Base-by-base conservation (phyloP, 1,140 invertebrate genomes). In the Heliconius congener region DNA sequence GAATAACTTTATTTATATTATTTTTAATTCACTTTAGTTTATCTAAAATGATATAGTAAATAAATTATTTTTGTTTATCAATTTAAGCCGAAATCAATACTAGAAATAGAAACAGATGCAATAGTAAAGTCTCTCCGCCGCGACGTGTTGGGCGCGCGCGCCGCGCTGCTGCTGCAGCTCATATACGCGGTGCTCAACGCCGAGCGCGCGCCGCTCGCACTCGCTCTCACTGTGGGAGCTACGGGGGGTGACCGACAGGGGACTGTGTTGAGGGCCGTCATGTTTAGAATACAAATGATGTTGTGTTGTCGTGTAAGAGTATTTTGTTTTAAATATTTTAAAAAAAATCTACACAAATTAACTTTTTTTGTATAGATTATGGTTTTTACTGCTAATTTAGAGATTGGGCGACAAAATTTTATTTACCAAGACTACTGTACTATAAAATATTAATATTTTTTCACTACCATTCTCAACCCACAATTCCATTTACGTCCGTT, bases 241-340 rank as follows among this genome's bases (percentile, higher is more conserved):
- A 16, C 50, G 78, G 9, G 23, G 16, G 18, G 11, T 6, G 74
- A 37, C 23, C 84, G 84, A 75, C 88, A 90, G 66, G 89, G 84
- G 76, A 84, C 82, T 37, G 90, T 88, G 27, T 76, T 94, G 34
- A 87, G 91, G 76, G 90, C 90, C 11, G 76, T 94, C 27, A 92
- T 94, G 92, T 91, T 94, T 77, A 87, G 93, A 71, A 84, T 93
- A 42, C 93, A 94, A 46, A 57, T 89, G 60, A 91, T 90, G 84
- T 76, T 94, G 66, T 94, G 92, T 78, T 88, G 89, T 77, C 87
- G 86, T 86, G 93, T 93, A 73, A 87, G 91, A 37, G 34, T 6
- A 8, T 37, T 37, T 37, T 37, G 5, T 11, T 27, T 18, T 1
- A 46, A 46, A 13, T 46, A 16, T 46, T 37, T 37, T 37, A 5